These are phyloP conservation scores for Geophilus truncorum DNA, from an alignment of 2,888 invertebrate genomes.

Conservation along the genomic window DNA sequence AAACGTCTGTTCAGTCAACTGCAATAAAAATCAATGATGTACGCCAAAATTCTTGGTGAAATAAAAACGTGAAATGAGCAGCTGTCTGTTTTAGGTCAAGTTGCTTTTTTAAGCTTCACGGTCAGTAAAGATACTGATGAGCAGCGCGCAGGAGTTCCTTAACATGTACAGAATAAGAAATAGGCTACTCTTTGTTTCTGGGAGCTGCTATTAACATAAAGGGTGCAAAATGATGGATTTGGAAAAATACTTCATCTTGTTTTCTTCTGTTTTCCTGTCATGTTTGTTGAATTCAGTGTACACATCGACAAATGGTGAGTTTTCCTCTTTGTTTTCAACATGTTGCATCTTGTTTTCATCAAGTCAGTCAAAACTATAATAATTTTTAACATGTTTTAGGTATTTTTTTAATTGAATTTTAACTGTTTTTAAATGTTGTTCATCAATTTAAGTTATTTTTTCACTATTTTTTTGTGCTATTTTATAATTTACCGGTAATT, in stretches of 20 bases:
- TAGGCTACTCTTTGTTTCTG: background rate
- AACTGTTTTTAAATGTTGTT: too few relatives aligned
- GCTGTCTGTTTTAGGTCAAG: slow-evolving; percentile 18
- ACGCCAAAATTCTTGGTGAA: background rate
- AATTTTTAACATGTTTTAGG: too few relatives aligned
- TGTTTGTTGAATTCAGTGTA: background rate
- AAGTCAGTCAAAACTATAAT: too few relatives aligned
- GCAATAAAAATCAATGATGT: background rate
- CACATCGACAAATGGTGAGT: background rate
- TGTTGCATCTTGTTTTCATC: too few relatives aligned
- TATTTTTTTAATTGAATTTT: too few relatives aligned
- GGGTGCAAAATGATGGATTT: background rate
- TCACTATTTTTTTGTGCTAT: too few relatives aligned
- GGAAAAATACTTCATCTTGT: background rate
- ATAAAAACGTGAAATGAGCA: background rate
- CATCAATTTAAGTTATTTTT: too few relatives aligned
- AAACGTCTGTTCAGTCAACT: too few relatives aligned
- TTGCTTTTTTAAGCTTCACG: slow-evolving; percentile 13
- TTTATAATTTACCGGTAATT: too few relatives aligned
- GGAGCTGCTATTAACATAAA: background rate
- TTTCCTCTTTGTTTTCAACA: background rate
- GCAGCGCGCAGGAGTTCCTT: background rate
- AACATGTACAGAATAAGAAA: background rate
- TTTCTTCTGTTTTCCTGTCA: background rate
- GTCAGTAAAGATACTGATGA: slow-evolving; percentile 3